Conservation (phyloP, 1,140 invertebrate genomes). For the Drosophila tristis region DNA sequence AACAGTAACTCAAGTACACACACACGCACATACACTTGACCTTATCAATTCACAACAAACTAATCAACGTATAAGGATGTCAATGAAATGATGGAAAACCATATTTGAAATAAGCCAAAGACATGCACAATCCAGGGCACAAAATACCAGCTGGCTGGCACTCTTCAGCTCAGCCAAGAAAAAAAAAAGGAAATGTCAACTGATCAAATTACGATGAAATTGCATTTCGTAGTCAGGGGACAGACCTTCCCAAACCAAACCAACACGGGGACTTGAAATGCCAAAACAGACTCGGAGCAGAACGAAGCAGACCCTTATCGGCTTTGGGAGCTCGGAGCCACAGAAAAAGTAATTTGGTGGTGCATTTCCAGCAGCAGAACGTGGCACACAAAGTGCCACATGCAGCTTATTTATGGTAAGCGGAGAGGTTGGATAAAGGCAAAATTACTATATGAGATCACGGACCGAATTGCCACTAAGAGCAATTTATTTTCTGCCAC, state of each 20-base stretch:
- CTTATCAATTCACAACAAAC: not conserved
- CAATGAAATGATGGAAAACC: no score
- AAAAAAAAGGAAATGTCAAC: conserved; percentile 64
- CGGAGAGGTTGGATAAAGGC: conserved; percentile 35
- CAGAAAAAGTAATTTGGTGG: conserved; percentile 65
- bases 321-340: conserved; percentile 36
- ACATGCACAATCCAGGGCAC: conserved; percentile 11
- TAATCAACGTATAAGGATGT: no score
- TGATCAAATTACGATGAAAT: conserved; percentile 76
- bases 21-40: no score
- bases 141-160: conserved; percentile 30
- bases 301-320: conserved; percentile 57
- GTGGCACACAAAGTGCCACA: conserved; percentile 69
- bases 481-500: conserved; percentile 54
- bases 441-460: conserved; percentile 55
- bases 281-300: conserved; percentile 4
- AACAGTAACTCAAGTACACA: not conserved
- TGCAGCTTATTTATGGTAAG: conserved; percentile 72
- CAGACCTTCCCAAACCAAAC: not conserved
- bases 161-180: conserved; percentile 19
- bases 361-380: conserved; percentile 51
- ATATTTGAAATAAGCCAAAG: conserved; percentile 8
- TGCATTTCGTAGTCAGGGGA: conserved; percentile 59
- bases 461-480: conserved; percentile 41
- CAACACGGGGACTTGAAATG: conserved; percentile 22